Evolutionary conservation across 2,113 vertebrate species (phyloP).

Genomic region (Melierax canorus): DNA sequence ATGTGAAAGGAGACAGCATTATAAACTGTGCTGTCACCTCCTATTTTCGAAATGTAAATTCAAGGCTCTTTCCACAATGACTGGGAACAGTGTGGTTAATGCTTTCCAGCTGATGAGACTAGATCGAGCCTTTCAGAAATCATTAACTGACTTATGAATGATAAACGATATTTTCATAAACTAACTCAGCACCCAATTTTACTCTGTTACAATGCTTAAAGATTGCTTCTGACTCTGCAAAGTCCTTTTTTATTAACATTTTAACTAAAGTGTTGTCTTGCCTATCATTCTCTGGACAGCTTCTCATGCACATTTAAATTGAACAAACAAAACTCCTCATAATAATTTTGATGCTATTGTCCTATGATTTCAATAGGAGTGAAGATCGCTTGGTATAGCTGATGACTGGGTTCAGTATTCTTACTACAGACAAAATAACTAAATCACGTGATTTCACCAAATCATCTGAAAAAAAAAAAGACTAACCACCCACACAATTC

Average conservation of each 20-base stretch:
- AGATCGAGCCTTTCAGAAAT: neutral
- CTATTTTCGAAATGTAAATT: neutral
- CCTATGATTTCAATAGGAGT: neutral
- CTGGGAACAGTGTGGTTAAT: neutral
- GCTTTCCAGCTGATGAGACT: neutral
- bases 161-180: neutral
- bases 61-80: neutral
- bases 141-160: neutral
- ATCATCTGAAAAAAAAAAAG: conserved; percentile 13
- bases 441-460: neutral
- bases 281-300: conserved; percentile 41
- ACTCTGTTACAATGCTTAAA: neutral
- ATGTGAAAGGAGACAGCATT: neutral
- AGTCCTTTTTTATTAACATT: neutral
- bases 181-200: neutral
- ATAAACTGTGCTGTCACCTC: neutral
- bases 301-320: conserved; percentile 70
- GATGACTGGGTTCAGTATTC: neutral
- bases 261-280: neutral
- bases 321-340: neutral
- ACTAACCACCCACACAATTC: neutral
- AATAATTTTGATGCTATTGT: conserved; percentile 47
- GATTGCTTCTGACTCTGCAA: neutral
- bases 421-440: conserved; percentile 14
- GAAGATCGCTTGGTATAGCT: neutral